Conservation (phyloP, 2,113 vertebrate genomes). For the Eublepharis macularius region DNA sequence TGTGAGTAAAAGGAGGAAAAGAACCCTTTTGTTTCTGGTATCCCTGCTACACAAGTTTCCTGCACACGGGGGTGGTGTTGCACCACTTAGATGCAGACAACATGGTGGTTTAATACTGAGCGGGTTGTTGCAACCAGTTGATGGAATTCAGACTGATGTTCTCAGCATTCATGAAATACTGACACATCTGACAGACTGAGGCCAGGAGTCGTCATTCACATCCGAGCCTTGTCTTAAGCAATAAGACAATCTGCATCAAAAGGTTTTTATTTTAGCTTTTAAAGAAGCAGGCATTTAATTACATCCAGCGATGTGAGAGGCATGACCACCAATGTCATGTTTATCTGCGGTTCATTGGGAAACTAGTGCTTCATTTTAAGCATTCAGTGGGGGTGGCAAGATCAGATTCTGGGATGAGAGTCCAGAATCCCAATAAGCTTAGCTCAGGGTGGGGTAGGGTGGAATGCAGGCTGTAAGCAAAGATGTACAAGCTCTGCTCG, state of each 20-base stretch:
- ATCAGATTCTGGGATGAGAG: no score
- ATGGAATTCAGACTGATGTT: background rate
- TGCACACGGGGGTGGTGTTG: slow-evolving; percentile 72
- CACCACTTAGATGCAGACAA: background rate
- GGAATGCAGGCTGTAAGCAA: no score
- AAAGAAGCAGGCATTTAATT: background rate
- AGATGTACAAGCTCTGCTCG: no score
- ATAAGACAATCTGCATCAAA: slow-evolving; percentile 34
- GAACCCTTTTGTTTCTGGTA: background rate
- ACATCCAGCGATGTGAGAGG: background rate
- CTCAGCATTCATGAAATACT: slow-evolving; percentile 27
- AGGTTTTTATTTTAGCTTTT: slow-evolving; percentile 44
- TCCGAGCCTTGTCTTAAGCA: slow-evolving; percentile 39
- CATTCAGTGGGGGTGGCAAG: no score
- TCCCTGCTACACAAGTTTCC: slow-evolving; percentile 39
- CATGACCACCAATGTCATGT: background rate
- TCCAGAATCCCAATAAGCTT: no score
- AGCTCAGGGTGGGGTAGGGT: no score
- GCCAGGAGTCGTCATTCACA: slow-evolving; percentile 37
- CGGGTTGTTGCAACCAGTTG: background rate
- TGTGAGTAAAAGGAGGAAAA: fast-evolving
- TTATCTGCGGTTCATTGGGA: background rate
- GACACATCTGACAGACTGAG: slow-evolving; percentile 40
- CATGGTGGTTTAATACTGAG: fast-evolving
- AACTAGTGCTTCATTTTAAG: no score